These are phyloP conservation scores for Diarsia brunnea DNA, from an alignment of 2,888 invertebrate genomes.

Conservation along the genomic window DNA sequence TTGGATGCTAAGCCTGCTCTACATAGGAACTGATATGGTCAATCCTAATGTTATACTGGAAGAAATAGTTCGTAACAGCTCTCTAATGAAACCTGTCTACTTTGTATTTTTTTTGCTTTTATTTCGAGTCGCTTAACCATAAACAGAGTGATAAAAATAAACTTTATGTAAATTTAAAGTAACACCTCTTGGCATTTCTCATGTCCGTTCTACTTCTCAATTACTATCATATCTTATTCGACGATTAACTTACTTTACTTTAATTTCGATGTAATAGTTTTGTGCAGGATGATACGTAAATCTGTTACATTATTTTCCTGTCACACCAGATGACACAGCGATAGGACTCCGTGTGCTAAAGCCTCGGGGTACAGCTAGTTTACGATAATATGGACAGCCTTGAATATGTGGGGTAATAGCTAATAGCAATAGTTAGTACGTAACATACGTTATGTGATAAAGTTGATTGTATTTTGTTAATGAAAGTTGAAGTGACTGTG, in stretches of 20 bases:
- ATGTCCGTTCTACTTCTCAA: conserved; percentile 6
- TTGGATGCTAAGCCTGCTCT: neutral
- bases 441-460: conserved; percentile 28
- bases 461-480: conserved; percentile 32
- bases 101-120: conserved; percentile 32
- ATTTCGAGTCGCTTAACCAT: conserved; percentile 20
- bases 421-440: conserved; percentile 50
- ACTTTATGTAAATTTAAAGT: conserved; percentile 7
- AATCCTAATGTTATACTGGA: neutral
- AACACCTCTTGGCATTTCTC: conserved; percentile 17
- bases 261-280: neutral
- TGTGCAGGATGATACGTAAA: neutral
- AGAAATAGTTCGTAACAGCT: neutral
- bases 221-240: neutral
- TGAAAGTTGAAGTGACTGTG: conserved; percentile 19
- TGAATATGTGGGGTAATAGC: conserved; percentile 69
- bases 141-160: conserved; percentile 13
- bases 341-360: conserved; percentile 52
- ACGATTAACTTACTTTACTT: neutral
- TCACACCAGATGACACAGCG: conserved; percentile 56
- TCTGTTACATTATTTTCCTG: conserved; percentile 46
- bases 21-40: neutral
- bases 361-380: conserved; percentile 60
- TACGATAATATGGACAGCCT: conserved; percentile 63
- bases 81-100: conserved; percentile 21